phyloP scores from a whole-genome alignment of 2,113 vertebrate genomes.

The Malurus cyaneus region DNA sequence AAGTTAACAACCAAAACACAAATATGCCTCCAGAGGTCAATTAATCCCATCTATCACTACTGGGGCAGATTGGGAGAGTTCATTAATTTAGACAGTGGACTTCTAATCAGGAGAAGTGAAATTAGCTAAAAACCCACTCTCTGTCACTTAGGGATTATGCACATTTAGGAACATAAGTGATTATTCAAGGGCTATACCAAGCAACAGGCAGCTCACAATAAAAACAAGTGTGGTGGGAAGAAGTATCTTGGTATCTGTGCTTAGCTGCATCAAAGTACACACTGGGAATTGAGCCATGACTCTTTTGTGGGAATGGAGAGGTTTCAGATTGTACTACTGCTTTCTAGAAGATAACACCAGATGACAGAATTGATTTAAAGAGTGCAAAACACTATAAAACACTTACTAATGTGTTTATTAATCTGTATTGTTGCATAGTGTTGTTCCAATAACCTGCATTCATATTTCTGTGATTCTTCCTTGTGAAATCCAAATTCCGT shows the following conservation, averaged over 20 bases:
- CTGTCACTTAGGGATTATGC: neutral
- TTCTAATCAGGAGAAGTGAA: neutral
- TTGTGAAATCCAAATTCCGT: neutral
- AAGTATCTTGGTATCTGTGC: neutral
- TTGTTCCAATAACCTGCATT: neutral
- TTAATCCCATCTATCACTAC: neutral
- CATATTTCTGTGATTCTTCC: neutral
- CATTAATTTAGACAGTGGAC: neutral
- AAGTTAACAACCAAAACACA: neutral
- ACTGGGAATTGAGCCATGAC: neutral
- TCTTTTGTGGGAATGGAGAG: neutral
- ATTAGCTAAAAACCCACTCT: neutral
- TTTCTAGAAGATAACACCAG: neutral
- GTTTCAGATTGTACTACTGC: neutral
- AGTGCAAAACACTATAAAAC: neutral
- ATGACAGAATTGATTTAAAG: neutral
- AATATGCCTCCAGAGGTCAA: neutral
- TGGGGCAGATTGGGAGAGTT: neutral
- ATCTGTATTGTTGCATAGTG: neutral
- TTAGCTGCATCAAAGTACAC: neutral
- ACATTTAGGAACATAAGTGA: neutral
- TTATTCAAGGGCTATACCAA: neutral
- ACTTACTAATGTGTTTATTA: neutral
- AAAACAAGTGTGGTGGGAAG: neutral
- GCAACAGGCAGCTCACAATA: neutral